phyloP scores from a whole-genome alignment of 2,797 vertebrate genomes.

The Eulemur mongoz region DNA sequence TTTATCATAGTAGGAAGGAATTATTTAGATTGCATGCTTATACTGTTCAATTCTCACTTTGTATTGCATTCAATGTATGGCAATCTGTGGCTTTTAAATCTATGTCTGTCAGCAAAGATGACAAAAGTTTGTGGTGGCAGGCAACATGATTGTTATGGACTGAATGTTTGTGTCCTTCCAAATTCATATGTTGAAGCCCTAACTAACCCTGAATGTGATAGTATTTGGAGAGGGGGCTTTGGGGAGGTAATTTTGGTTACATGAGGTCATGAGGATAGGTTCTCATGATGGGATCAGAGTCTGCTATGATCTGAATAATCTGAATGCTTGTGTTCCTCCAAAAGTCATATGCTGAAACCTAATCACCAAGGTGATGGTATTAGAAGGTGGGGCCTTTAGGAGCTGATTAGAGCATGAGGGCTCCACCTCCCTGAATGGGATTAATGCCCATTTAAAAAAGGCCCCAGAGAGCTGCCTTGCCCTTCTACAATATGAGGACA shows the following conservation, averaged over 20 bases:
- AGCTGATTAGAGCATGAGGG: background rate
- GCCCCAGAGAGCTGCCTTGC: background rate
- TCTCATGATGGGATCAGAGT: background rate
- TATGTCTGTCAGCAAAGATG: slow-evolving; percentile 19
- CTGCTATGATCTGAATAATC: background rate
- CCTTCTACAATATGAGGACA: background rate
- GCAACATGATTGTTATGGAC: background rate
- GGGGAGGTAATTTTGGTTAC: background rate
- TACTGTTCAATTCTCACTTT: slow-evolving; percentile 9
- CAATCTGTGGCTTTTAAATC: background rate
- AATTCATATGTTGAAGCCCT: background rate
- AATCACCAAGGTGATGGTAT: background rate
- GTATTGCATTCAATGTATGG: background rate
- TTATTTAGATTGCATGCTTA: background rate
- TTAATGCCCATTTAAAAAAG: background rate
- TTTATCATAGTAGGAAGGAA: slow-evolving; percentile 20
- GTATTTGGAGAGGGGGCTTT: background rate
- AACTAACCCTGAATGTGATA: background rate
- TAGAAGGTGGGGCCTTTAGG: background rate
- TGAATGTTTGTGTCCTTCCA: background rate
- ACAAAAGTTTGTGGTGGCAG: background rate
- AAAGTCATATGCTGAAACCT: background rate
- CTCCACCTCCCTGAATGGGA: background rate
- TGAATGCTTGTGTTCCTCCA: background rate
- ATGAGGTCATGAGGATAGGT: background rate